Evolutionary conservation across 1,140 invertebrate species (phyloP).

Genomic region (Oryzaephilus surinamensis): DNA sequence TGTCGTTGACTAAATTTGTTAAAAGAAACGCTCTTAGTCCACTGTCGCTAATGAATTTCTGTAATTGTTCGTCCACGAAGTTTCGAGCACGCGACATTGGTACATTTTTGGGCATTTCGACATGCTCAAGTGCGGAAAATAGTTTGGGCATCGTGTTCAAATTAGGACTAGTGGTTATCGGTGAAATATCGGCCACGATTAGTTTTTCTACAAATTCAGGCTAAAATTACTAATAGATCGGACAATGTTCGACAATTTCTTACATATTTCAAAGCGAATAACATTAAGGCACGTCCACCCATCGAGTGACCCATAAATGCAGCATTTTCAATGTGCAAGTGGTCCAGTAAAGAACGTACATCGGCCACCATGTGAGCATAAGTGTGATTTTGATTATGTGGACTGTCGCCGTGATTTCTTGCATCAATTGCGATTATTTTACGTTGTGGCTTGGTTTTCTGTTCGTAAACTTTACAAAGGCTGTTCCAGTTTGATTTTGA

Average conservation of each 20-base stretch:
- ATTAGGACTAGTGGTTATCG: constrained; percentile 52
- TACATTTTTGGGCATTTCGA: constrained; percentile 45
- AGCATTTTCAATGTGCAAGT: constrained; percentile 49
- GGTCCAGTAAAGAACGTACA: constrained; percentile 49
- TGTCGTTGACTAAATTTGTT: constrained; percentile 34
- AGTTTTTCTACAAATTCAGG: constrained; percentile 65
- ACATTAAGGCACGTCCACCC: constrained; percentile 79
- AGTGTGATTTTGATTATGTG: constrained; percentile 55
- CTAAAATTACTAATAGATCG: constrained; percentile 43
- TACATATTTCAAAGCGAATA: constrained; percentile 55
- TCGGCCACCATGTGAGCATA: constrained; percentile 64
- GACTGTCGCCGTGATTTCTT: constrained; percentile 83
- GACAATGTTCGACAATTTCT: constrained; percentile 13
- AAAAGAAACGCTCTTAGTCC: constrained; percentile 43
- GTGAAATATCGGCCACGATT: constrained; percentile 77
- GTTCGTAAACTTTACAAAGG: constrained; percentile 60
- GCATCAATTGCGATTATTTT: constrained; percentile 70
- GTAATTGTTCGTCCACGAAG: constrained; percentile 43
- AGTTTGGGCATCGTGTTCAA: constrained; percentile 51
- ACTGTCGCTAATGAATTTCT: constrained; percentile 35
- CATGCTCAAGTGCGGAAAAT: constrained; percentile 52
- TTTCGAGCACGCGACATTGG: constrained; percentile 57
- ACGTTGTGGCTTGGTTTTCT: constrained; percentile 42
- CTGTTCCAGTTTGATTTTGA: constrained; percentile 73
- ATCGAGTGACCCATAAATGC: constrained; percentile 78